Conservation (phyloP, 2,113 vertebrate genomes). For the Neolamprologus tretocephalus region DNA sequence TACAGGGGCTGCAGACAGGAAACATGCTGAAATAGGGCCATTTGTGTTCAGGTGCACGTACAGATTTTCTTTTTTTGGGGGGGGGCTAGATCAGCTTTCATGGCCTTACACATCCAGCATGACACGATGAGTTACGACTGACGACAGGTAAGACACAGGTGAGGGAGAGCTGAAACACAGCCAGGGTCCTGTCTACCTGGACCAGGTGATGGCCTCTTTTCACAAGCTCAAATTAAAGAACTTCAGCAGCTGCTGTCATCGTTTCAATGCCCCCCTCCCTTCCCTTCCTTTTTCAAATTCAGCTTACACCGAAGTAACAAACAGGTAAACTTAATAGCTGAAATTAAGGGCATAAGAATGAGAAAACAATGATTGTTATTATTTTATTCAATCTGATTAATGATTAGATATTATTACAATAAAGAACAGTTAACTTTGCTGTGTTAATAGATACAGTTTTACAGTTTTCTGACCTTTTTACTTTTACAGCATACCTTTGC, state of each 20-base stretch:
- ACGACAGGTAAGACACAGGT: not conserved
- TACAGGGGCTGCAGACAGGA: not conserved
- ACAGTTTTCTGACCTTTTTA: not conserved
- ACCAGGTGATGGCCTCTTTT: not conserved
- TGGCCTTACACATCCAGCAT: not conserved
- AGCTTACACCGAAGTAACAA: too few species aligned
- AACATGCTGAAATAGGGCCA: not conserved
- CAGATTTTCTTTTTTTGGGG: not conserved
- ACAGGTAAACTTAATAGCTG: not conserved
- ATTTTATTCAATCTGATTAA: not conserved
- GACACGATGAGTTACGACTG: not conserved
- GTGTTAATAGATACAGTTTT: not conserved
- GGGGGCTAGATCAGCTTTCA: not conserved
- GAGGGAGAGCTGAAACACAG: not conserved
- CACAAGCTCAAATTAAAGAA: not conserved
- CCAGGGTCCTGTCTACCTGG: not conserved
- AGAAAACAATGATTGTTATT: not conserved
- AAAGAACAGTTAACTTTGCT: not conserved
- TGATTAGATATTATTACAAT: not conserved
- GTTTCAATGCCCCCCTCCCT: not conserved
- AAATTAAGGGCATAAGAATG: not conserved
- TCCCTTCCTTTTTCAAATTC: not conserved
- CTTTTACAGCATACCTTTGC: not conserved
- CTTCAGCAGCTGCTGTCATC: not conserved
- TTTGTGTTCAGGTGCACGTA: not conserved